Percentiles rank a stretch among this genome's conserved stretches.
Evolutionary conservation across 2,797 vertebrate genomes (phyloP).

Genomic region (Tolypeutes matacus): DNA sequence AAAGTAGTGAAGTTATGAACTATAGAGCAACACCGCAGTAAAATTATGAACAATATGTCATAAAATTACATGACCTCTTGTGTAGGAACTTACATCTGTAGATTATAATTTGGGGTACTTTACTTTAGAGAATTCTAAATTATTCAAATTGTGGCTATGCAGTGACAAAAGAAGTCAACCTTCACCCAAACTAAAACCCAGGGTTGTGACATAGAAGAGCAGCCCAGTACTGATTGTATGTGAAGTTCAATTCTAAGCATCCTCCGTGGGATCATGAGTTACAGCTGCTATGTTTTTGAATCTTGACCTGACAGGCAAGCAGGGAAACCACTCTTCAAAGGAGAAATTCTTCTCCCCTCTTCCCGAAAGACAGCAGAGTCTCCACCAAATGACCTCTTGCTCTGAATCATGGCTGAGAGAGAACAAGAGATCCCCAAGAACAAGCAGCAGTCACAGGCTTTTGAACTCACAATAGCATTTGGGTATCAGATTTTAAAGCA

Average conservation of each 20-base stretch:
- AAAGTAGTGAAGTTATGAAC: not conserved
- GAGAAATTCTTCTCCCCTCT: not conserved
- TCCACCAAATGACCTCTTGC: not conserved
- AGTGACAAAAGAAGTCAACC: not conserved
- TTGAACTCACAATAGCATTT: not conserved
- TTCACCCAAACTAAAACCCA: not conserved
- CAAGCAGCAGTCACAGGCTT: not conserved
- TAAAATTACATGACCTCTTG: not conserved
- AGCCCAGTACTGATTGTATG: not conserved
- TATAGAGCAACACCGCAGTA: not conserved
- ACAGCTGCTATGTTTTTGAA: not conserved
- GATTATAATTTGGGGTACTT: slow-evolving; percentile 11
- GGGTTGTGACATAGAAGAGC: not conserved
- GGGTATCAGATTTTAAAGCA: not conserved
- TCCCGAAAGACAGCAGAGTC: not conserved
- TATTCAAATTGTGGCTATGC: not conserved
- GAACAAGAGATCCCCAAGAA: not conserved
- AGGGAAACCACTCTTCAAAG: not conserved
- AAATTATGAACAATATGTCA: not conserved
- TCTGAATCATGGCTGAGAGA: not conserved
- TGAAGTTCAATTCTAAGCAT: not conserved
- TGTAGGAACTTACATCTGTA: not conserved
- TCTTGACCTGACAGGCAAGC: not conserved
- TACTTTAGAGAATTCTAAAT: not conserved
- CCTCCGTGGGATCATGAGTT: not conserved